Evolutionary conservation across 2,113 vertebrate species (phyloP).

Genomic region (Cromileptes altivelis): DNA sequence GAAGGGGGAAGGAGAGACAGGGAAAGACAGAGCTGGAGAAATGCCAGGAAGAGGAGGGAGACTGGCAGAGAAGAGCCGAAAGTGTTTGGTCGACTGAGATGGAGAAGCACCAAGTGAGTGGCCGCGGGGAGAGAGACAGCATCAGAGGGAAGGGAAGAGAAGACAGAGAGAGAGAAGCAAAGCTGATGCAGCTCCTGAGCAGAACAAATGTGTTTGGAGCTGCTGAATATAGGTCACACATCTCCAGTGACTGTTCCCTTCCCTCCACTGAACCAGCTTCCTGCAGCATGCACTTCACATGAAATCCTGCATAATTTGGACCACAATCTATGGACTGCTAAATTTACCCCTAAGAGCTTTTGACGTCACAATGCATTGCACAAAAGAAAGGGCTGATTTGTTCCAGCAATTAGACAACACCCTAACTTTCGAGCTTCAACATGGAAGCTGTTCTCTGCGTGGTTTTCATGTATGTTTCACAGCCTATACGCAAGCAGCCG

Average conservation of each 20-base stretch:
- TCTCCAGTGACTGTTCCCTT: conserved; percentile 80
- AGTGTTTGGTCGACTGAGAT: conserved; percentile 51
- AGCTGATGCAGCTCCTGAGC: conserved; percentile 78
- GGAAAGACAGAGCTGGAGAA: conserved; percentile 42
- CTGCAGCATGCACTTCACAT: conserved; percentile 37
- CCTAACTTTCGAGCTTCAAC: not conserved
- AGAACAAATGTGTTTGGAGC: conserved; percentile 81
- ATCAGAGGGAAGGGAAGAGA: conserved; percentile 45
- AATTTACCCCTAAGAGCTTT: conserved; percentile 13
- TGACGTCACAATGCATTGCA: conserved; percentile 7
- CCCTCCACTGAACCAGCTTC: conserved; percentile 66
- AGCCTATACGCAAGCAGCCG: not conserved
- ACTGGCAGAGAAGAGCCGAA: conserved; percentile 29
- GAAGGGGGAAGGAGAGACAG: conserved; percentile 27
- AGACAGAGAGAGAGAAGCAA: conserved; percentile 46
- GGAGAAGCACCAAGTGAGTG: conserved; percentile 53
- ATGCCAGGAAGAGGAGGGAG: conserved; percentile 48
- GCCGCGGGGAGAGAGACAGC: conserved; percentile 58
- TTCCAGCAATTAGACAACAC: not conserved
- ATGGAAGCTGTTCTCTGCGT: conserved; percentile 1
- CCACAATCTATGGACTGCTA: conserved; percentile 24
- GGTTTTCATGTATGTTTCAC: conserved; percentile 12
- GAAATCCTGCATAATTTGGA: conserved; percentile 47
- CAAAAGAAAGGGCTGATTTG: not conserved
- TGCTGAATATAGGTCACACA: conserved; percentile 86